Evolutionary conservation across 2,888 invertebrate genomes (phyloP), one percentile per base, ranked within the genome.

Genomic region (Sphaerophoria rueppellii): DNA sequence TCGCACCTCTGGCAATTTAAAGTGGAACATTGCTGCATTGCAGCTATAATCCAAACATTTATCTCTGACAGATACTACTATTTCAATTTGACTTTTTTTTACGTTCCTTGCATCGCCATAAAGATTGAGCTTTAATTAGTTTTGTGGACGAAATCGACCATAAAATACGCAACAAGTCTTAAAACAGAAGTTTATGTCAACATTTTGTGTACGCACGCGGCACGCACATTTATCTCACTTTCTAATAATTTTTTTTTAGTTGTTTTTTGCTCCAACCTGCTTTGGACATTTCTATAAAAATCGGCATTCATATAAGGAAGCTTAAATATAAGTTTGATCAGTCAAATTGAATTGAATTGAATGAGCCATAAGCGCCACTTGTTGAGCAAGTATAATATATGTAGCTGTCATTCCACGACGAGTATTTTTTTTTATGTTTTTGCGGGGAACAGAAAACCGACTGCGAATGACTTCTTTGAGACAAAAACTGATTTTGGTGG

Each of bases 181-280:
- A 12, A 16, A 7, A 61, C 16, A n/a, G 46, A 32, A 43, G n/a
- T 43, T 14, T 46, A 14, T 46, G 61, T 48, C n/a, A 32, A 14
- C n/a, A 48, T 24, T 14, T 16, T 43, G 12, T 40, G 12, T 4
- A 6, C 9, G 4, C 52, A 24, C 24, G 24, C 24, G 24, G 24
- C 7, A 40, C 32, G 55, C 34, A 32, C n/a, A 9, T 34, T 34
- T n/a, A 63, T 34, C 24, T 24, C 48, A 48, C 63, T 63, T 63
- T 63, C 63, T 32, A 63, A 61, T 61, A n/a, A 46, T 11, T 43
- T 46, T 12, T 11, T 58, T 5, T 16, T 32, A 34, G 9, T 55
- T 34, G 32, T 55, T 55, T 34, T 34, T 5, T 54, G 11, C 54
- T 5, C 6, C 6, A 16, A 16, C 5, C 6, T 11, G 9, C n/a